Evolutionary conservation across 2,888 invertebrate genomes (phyloP).

Genomic region (Quadroppia sp.): DNA sequence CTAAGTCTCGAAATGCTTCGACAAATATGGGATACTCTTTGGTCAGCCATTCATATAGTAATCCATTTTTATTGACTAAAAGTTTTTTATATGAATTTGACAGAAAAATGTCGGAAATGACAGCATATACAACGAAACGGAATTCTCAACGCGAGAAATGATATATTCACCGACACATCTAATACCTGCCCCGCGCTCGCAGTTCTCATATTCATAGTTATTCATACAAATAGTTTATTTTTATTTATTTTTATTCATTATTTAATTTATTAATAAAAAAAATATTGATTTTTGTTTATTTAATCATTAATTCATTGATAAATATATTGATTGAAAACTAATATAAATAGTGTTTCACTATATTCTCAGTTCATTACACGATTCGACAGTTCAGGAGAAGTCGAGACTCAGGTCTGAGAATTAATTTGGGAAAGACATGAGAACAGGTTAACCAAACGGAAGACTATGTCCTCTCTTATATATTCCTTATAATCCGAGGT

Average conservation of each 20-base stretch:
- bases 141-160: slow-evolving; percentile 44
- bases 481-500: slow-evolving; percentile 7
- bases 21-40: slow-evolving; percentile 21
- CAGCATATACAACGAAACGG: slow-evolving; percentile 43
- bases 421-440: background rate
- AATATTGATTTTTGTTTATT: background rate
- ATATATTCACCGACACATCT: slow-evolving; percentile 43
- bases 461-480: background rate
- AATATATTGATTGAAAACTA: background rate
- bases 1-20: slow-evolving; percentile 35
- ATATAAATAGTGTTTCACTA: background rate
- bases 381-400: background rate
- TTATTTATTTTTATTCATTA: background rate
- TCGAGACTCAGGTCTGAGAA: background rate
- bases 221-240: no score
- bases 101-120: slow-evolving; percentile 28
- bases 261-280: background rate
- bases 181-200: slow-evolving; percentile 8
- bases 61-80: background rate
- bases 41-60: slow-evolving; percentile 9
- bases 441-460: slow-evolving; percentile 9
- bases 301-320: background rate
- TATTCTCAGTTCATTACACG: slow-evolving; percentile 6
- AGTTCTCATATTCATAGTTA: slow-evolving; percentile 32
- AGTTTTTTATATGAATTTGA: background rate